These are phyloP conservation scores for Caenorhabditis zanzibari DNA, from an alignment of 2,888 invertebrate genomes.

Conservation along the genomic window DNA sequence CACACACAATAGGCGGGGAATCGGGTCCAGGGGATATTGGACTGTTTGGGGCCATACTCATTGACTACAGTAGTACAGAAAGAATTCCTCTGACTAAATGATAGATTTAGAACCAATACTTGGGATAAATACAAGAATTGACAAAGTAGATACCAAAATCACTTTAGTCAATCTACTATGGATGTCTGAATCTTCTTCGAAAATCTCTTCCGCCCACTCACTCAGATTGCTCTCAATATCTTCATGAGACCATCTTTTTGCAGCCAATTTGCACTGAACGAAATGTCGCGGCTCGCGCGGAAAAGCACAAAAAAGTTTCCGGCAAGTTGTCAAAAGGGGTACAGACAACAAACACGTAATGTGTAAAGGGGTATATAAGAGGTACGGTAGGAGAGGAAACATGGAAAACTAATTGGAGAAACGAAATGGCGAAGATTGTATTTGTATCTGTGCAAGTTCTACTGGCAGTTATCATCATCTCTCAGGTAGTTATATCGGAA, in stretches of 20 bases:
- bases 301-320: conserved; percentile 35
- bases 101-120: too few species aligned
- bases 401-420: background rate
- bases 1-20: too few species aligned
- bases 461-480: conserved; percentile 1
- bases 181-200: background rate
- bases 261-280: background rate
- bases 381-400: background rate
- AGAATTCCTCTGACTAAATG: too few species aligned
- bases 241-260: conserved; percentile 10
- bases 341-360: conserved; percentile 29
- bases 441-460: background rate
- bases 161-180: background rate
- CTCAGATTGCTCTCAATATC: background rate
- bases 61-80: too few species aligned
- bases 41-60: too few species aligned
- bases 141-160: background rate
- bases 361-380: conserved; percentile 8
- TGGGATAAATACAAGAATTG: too few species aligned
- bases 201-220: background rate
- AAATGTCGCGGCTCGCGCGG: conserved; percentile 7
- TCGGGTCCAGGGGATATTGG: too few species aligned
- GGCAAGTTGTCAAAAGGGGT: conserved; percentile 41
- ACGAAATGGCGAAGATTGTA: conserved; percentile 9
- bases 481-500: conserved; percentile 1